A percentile compares a stretch with the other conserved stretches of the same genome.
These are phyloP conservation scores for Actias luna DNA, from an alignment of 2,888 invertebrate genomes.

Conservation along the genomic window DNA sequence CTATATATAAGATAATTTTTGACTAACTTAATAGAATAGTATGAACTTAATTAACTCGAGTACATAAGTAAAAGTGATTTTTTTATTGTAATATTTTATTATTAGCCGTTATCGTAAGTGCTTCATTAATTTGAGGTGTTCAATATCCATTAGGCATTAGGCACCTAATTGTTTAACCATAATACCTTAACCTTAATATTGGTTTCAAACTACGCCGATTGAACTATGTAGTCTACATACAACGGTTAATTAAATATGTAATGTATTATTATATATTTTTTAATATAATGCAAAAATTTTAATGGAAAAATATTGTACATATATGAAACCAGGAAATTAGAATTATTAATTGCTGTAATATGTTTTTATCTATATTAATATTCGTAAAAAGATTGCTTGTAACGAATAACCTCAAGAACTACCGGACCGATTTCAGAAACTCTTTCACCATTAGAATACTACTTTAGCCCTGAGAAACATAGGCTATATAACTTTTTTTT, in stretches of 20 bases:
- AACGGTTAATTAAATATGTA: not conserved
- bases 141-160: not conserved
- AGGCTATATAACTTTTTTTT: too few relatives aligned
- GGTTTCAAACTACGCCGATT: not conserved
- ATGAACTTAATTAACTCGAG: not conserved
- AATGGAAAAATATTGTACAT: not conserved
- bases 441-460: too few relatives aligned
- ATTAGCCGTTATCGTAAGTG: not conserved
- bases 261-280: not conserved
- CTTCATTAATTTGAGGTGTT: not conserved
- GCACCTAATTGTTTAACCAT: not conserved
- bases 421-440: too few relatives aligned
- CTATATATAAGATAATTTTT: conserved; percentile 47
- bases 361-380: too few relatives aligned
- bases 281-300: not conserved
- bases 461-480: too few relatives aligned
- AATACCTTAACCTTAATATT: not conserved
- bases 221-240: not conserved
- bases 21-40: not conserved
- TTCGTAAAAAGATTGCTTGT: too few relatives aligned
- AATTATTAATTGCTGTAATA: too few relatives aligned
- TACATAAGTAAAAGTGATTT: not conserved
- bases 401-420: too few relatives aligned
- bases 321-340: not conserved
- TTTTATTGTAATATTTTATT: not conserved